Percentiles rank a stretch among this genome's conserved stretches.
Evolutionary conservation across 2,113 vertebrate genomes (phyloP).

Genomic region (Dasyornis broadbenti): DNA sequence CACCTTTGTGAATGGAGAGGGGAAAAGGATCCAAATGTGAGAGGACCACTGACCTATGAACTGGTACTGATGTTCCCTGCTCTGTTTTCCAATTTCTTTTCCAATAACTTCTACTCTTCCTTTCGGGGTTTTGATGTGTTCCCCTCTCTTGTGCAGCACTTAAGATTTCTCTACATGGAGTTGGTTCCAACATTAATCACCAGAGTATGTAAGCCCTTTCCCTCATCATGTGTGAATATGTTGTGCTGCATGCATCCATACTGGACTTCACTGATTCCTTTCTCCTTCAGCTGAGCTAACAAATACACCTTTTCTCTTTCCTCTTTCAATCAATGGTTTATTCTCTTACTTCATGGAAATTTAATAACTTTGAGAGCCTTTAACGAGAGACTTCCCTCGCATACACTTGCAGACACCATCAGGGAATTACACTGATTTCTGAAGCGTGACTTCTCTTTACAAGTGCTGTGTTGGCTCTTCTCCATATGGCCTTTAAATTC

Average conservation of each 20-base stretch:
- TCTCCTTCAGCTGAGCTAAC: neutral
- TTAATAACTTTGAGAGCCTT: neutral
- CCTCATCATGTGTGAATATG: neutral
- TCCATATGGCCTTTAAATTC: neutral
- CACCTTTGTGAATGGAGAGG: neutral
- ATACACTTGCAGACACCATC: neutral
- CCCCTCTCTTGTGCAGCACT: neutral
- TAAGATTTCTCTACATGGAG: neutral
- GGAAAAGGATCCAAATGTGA: neutral
- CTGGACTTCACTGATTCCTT: neutral
- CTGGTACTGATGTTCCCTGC: neutral
- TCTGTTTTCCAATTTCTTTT: neutral
- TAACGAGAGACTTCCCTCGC: neutral
- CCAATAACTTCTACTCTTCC: neutral
- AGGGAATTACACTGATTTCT: neutral
- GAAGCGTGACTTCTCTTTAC: neutral
- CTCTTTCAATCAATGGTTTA: neutral
- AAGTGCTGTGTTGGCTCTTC: neutral
- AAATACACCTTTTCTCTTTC: neutral
- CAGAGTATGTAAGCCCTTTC: neutral
- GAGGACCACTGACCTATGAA: neutral
- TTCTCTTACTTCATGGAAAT: neutral
- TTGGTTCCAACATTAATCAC: neutral
- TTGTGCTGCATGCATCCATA: neutral
- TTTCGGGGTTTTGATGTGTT: neutral